These are phyloP conservation scores for Drosophila melanosoma DNA, from an alignment of 2,888 invertebrate species.

Conservation along the genomic window DNA sequence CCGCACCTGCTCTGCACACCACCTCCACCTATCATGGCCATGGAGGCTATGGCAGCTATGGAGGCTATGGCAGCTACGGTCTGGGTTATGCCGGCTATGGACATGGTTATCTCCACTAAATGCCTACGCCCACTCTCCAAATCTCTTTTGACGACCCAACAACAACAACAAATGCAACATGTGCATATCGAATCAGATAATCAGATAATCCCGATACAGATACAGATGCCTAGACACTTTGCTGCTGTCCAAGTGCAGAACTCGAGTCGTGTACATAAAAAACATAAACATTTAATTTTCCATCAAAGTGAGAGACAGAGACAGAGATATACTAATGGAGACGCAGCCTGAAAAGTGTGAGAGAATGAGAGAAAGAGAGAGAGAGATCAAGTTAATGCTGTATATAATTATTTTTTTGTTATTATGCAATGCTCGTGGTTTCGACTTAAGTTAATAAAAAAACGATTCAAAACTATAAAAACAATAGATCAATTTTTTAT, in stretches of 20 bases:
- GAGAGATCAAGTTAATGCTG: constrained; percentile 58
- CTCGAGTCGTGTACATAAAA: constrained; percentile 55
- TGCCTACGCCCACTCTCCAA: neutral
- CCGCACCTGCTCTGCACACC: constrained; percentile 82
- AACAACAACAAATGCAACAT: constrained; percentile 23
- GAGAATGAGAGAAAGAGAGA: constrained; percentile 2
- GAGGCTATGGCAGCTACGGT: constrained; percentile 71
- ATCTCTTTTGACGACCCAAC: constrained; percentile 50
- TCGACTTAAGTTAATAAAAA: constrained; percentile 64
- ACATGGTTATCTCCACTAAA: constrained; percentile 75
- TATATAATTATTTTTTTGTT: constrained; percentile 57
- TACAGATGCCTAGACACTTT: constrained; percentile 51
- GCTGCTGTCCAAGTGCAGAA: constrained; percentile 69
- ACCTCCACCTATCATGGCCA: constrained; percentile 80
- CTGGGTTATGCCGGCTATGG: constrained; percentile 72
- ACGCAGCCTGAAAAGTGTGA: constrained; percentile 14
- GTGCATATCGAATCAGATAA: constrained; percentile 19
- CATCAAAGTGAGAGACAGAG: constrained; percentile 46
- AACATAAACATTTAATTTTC: neutral
- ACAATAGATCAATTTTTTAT: constrained; percentile 23
- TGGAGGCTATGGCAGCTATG: constrained; percentile 57
- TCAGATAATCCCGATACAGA: constrained; percentile 23
- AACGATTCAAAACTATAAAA: constrained; percentile 56
- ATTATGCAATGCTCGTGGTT: constrained; percentile 62
- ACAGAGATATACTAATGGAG: constrained; percentile 23